Evolutionary conservation across 2,797 vertebrate species (phyloP).

Genomic region (Pangasius sanitwongsei): DNA sequence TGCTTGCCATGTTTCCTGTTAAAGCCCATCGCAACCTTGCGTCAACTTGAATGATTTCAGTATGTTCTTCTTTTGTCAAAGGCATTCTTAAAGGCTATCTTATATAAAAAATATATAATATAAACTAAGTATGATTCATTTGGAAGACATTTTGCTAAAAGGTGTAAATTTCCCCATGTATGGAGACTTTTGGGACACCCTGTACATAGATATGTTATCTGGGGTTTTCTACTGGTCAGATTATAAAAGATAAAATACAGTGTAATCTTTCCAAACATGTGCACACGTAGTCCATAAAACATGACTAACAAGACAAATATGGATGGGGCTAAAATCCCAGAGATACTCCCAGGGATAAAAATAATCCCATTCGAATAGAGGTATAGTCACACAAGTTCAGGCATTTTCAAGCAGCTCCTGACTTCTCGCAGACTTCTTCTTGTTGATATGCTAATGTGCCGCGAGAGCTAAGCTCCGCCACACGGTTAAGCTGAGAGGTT

Average conservation of each 20-base stretch:
- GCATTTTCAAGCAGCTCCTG: conserved; percentile 31
- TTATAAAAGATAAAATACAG: not conserved
- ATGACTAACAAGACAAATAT: conserved; percentile 3
- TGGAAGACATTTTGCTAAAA: too few relatives aligned
- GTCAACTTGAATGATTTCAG: too few relatives aligned
- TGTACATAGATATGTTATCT: not conserved
- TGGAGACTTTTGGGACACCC: too few relatives aligned
- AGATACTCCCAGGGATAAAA: conserved; percentile 3
- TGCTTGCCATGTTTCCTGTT: too few relatives aligned
- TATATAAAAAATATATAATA: too few relatives aligned
- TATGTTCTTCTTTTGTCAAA: too few relatives aligned
- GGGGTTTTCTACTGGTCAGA: not conserved
- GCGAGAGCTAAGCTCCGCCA: conserved; percentile 53
- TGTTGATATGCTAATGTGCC: conserved; percentile 47
- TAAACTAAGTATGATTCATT: too few relatives aligned
- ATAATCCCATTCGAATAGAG: not conserved
- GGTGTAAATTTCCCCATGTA: too few relatives aligned
- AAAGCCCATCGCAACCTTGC: too few relatives aligned
- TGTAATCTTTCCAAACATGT: not conserved
- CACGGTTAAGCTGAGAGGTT: conserved; percentile 46
- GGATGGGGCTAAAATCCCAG: not conserved
- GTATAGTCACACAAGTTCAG: conserved; percentile 16
- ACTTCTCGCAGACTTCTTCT: conserved; percentile 45
- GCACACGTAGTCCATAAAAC: not conserved
- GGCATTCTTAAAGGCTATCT: too few relatives aligned